Evolutionary conservation across 2,888 invertebrate genomes (phyloP), one percentile per base, ranked within the genome.

Genomic region (Xylota sylvarum): DNA sequence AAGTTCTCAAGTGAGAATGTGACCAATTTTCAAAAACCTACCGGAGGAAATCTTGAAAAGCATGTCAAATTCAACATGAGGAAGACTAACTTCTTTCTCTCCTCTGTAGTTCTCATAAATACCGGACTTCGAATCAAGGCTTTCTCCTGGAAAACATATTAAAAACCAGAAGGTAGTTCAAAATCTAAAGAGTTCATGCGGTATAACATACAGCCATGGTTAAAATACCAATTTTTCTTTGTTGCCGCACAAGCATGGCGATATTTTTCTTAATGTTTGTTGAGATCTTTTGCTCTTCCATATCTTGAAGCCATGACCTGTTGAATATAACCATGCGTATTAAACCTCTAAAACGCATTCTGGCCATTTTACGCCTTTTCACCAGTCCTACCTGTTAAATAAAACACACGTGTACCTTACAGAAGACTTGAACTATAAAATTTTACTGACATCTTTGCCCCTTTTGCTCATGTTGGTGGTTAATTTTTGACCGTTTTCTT

Each of bases 51-150:
- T 76, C 92, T 92, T 79, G 93, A 93, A 88, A 95, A 95, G 89
- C 95, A 95, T 90, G 94, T 94, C 19, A 95, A 90, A 14, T 94
- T 94, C 0, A 94, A 94, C 81, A 96, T 93, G 23, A 94, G 93
- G 27, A 93, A 92, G 79, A 94, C 93, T 23, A 96, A 91, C 87
- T 94, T 94, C 88, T 93, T 93, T 81, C 94, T 94, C 82, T 95
- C 95, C n/a, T 93, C 93, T 0, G 94, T 93, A 0, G 94, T 94
- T 62, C 96, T 92, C n/a, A 93, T 91, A 72, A 91, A 89, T 1
- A 93, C 93, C 2, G 93, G 93, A 88, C 94, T 95, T 76, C 94
- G 94, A 60, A 95, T 90, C 12, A 95, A 91, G 0, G 94, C 92
- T 93, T 95, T 95, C 89, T 95, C 95, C 94, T 95, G 89, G 7